Conservation (phyloP, 2,888 invertebrate species). For the Cephonodes hylas region DNA sequence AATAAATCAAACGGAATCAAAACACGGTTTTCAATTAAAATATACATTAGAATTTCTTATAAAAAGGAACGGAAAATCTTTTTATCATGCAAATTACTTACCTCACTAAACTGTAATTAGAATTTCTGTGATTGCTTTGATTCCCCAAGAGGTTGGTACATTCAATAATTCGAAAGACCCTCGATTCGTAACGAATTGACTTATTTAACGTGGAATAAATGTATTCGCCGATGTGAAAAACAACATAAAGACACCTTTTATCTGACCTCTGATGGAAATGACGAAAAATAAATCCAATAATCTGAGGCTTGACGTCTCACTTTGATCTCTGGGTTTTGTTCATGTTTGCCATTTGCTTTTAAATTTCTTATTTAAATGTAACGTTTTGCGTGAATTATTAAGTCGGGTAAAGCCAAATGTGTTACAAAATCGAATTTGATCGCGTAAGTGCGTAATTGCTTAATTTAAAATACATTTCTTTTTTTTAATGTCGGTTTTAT, state of each 20-base stretch:
- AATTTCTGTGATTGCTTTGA: constrained; percentile 17
- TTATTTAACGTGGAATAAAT: constrained; percentile 25
- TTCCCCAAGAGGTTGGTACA: constrained; percentile 8
- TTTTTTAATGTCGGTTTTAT: too few relatives aligned
- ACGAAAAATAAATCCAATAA: constrained; percentile 54
- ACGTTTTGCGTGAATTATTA: constrained; percentile 6
- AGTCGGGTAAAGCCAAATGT: background rate
- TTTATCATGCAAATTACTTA: background rate
- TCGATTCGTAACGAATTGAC: constrained; percentile 20
- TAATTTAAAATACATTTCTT: too few relatives aligned
- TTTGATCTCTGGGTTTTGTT: constrained; percentile 45
- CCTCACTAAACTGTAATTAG: constrained; percentile 7
- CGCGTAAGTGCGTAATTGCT: too few relatives aligned
- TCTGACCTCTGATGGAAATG: constrained; percentile 35
- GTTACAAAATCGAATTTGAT: too few relatives aligned
- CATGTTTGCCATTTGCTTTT: constrained; percentile 36
- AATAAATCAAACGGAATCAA: background rate
- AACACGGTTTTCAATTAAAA: background rate
- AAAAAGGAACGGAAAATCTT: background rate
- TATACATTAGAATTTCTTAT: background rate
- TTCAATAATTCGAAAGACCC: constrained; percentile 11
- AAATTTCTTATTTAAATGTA: constrained; percentile 27
- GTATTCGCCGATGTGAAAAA: constrained; percentile 29
- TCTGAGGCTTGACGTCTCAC: constrained; percentile 35
- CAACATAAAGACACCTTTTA: constrained; percentile 42